Base-by-base conservation (phyloP, 2,888 invertebrate species). In the Chelonus formosanus region DNA sequence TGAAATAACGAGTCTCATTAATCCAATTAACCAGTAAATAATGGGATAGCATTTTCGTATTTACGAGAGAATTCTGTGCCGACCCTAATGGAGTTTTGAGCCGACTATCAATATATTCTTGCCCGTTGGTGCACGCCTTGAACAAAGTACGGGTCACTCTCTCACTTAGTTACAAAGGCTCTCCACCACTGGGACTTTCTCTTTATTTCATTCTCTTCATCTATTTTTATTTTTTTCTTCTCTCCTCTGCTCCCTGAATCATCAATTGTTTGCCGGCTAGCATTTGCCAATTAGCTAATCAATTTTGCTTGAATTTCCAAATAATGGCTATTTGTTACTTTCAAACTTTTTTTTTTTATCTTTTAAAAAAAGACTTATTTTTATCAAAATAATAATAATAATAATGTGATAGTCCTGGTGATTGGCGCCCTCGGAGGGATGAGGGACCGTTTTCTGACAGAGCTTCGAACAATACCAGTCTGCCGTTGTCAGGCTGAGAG, bases 21-120 rank as follows among this genome's bases (percentile, higher is more conserved):
- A 84, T 84, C 84, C 84, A 84, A 84, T 84, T 84, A 84, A 84
- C 84, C 84, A 83, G 83, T 84, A 83, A 84, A 83, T 84, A 84
- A 84, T 84, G 84, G 83, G 79, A 79, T 80, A 79, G 84, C 83
- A 80, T 82, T 83, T 83, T 82, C 82, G 83, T 82, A 84, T 84
- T 84, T 84, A 83, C 82, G 80, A 80, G 82, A 81, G 81, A 79
- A 81, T 82, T 78, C 79, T 76, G 74, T 70, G 75, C 75, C 74
- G 74, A 77, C 77, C 78, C 78, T 84, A 84, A 84, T 84, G 83
- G 83, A 82, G 80, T 84, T 84, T 83, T 84, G 84, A 84, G 84
- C 84, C 78, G 82, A 83, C 84, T 83, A 84, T 84, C 83, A 84
- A 83, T 84, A 84, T 83, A 82, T 83, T 82, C 77, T 78, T 76